Conservation (phyloP, 2,888 invertebrate species). For the Amphipyra tragopoginis region DNA sequence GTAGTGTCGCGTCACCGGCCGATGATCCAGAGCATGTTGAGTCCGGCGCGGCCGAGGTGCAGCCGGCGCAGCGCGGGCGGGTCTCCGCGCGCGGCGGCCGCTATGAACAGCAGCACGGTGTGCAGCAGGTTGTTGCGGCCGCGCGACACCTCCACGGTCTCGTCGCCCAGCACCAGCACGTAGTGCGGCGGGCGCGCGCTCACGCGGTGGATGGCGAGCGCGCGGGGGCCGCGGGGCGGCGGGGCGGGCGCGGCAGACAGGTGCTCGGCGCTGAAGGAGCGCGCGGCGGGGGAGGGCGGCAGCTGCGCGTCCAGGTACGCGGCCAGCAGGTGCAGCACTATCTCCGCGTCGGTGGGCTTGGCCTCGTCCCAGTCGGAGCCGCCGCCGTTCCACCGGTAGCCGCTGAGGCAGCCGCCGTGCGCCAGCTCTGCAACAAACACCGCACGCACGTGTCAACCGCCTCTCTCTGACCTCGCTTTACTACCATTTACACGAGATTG, state of each 20-base stretch:
- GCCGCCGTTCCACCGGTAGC: conserved; percentile 96
- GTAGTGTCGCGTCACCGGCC: conserved; percentile 72
- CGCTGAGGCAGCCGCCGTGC: conserved; percentile 96
- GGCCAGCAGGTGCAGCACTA: conserved; percentile 95
- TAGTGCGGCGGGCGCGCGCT: conserved; percentile 51
- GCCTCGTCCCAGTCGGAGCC: conserved; percentile 91
- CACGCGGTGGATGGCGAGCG: conserved; percentile 34
- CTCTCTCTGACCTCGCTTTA: no score
- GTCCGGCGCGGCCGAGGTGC: conserved; percentile 81
- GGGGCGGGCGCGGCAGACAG: conserved; percentile 32
- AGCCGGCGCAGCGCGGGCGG: conserved; percentile 56
- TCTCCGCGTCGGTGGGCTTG: conserved; percentile 96
- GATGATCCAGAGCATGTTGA: conserved; percentile 96
- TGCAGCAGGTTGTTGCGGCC: conserved; percentile 95
- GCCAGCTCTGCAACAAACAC: conserved; percentile 91
- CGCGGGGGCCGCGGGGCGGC: conserved; percentile 26
- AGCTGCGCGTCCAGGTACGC: conserved; percentile 92
- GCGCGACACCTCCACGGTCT: conserved; percentile 56
- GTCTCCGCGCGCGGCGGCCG: conserved; percentile 83
- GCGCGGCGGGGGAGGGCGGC: conserved; percentile 64
- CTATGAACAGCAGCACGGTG: conserved; percentile 92
- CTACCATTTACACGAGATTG: no score
- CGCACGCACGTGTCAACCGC: no score
- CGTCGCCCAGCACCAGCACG: conserved; percentile 32
- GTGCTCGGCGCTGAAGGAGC: conserved; percentile 86